Base-by-base conservation (phyloP, 2,888 invertebrate genomes). In the Parnassius orleans region DNA sequence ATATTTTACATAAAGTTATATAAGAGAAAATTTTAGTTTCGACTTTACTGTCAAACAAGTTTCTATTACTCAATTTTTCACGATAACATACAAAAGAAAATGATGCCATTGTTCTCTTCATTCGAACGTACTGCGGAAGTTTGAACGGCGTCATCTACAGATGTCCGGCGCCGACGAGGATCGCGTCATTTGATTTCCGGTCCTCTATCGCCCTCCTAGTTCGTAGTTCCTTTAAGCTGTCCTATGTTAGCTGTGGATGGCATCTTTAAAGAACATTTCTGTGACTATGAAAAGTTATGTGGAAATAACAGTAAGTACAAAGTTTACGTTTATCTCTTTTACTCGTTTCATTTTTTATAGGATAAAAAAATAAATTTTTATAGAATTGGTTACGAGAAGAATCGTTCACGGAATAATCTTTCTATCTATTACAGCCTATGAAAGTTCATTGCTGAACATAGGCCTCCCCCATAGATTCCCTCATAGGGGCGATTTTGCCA, bases 141-240 rank as follows among this genome's bases (percentile, higher is more conserved):
- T n/a, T 57, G 62, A 65, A 65, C 56, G 67, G 60, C 60, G 57
- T 69, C 67, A 67, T 66, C 63, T 57, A 54, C 69, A 69, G 68
- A 66, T 68, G 65, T 73, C 74, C 74, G 70, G 69, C 58, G 65
- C 66, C 60, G 58, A 65, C 69, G 69, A 65, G 65, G 66, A 68
- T 68, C 61, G 65, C 68, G 65, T 72, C 72, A 71, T 71, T 71
- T 68, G 72, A 74, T 74, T 72, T 74, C 74, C 74, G 69, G 57
- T 53, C 61, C 53, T 65, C 62, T 57, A 65, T 63, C 67, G 51
- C 50, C 56, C 57, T 10, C 61, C 44, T 12, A 44, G 53, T 57
- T 60, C 15, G 51, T 24, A 56, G 55, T 52, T 47, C 46, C 51
- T 59, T 63, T 63, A 46, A 59, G 56, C 43, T 59, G 47, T 52